Base-by-base conservation (phyloP, 92 coral and sea anemone genomes). In the Epizoanthus illoricatus region DNA sequence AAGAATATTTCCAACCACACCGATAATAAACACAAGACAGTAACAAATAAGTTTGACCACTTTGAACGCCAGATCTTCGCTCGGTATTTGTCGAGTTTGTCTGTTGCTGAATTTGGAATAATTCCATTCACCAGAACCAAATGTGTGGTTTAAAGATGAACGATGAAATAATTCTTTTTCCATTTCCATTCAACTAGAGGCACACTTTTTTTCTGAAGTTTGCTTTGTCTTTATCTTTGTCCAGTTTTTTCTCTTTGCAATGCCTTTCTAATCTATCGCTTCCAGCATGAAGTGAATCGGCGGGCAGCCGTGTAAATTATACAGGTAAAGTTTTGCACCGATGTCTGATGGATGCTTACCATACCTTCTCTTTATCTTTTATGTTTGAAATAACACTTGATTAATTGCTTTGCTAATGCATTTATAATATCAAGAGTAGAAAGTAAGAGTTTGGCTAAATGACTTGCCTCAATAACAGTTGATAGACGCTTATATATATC, bases 1-100 rank as follows among this genome's bases (percentile, higher is more conserved):
- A 20, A 94, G 69, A 5, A 79, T 78, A 59, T 94, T 94, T 5
- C 98, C 98, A 11, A 86, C 75, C 36, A 94, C 88, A 18, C 98
- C 98, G 12, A 94, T 71, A 3, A 92, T 40, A 28, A 94, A 94
- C 19, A 92, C 98, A 4, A 90, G 42, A 36, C 94, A 78, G 42
- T 94, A 94, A 55, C 91, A 86, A 40, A 88, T 72, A 11, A 94
- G 82, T 61, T 94, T 94, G 65, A 91, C 63, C 45, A 85, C 86
- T 88, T 94, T 94, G 47, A 94, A 84, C 19, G 93, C 74, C 39
- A 94, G 73, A 45, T 86, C 86, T 82, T 94, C 98, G 2, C 43
- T 12, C 15, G 43, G 19, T 55, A 18, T 39, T 28, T 8, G 58
- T 7, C 36, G 76, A 43, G 60, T 43, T 71, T 74, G 80, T 21